A percentile compares a stretch with the other conserved stretches of the same genome.
phyloP scores from a whole-genome alignment of 35 echinoderm and acorn worm species.

The Lytechinus variegatus region DNA sequence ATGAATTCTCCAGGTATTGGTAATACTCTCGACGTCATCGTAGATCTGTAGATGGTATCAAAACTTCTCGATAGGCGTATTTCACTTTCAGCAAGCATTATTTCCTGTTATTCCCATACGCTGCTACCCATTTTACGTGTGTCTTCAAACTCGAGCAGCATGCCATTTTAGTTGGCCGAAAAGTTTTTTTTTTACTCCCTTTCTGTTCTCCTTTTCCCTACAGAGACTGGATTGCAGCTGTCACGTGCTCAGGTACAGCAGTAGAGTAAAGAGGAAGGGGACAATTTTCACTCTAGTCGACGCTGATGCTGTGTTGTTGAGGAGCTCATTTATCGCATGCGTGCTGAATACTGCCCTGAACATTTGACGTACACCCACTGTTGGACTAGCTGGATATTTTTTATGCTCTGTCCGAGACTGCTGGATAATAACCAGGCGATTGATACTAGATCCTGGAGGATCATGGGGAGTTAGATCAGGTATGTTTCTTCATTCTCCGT shows the following conservation, averaged over 20 bases:
- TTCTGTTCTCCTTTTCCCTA: not conserved
- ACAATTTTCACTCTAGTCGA: not conserved
- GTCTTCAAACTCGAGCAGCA: not conserved
- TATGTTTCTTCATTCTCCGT: not conserved
- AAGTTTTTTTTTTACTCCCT: not conserved
- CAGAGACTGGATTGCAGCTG: not conserved
- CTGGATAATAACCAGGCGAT: not conserved
- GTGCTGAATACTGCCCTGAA: not conserved
- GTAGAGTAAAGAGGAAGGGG: not conserved
- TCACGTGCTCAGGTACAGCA: not conserved
- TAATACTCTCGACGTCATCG: not conserved
- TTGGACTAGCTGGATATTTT: not conserved
- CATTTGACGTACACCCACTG: not conserved
- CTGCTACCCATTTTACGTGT: not conserved
- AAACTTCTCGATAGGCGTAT: not conserved
- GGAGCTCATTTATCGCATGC: not conserved
- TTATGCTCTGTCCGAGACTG: not conserved
- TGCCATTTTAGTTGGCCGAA: not conserved
- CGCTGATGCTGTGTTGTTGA: conserved; percentile 9
- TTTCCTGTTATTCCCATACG: not conserved
- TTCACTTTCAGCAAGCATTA: not conserved
- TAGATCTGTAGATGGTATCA: not conserved
- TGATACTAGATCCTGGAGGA: not conserved
- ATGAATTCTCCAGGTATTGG: not conserved
- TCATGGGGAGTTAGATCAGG: conserved; percentile 9